Evolutionary conservation across 2,888 invertebrate species (phyloP).

Genomic region (Stenotaenia linearis): DNA sequence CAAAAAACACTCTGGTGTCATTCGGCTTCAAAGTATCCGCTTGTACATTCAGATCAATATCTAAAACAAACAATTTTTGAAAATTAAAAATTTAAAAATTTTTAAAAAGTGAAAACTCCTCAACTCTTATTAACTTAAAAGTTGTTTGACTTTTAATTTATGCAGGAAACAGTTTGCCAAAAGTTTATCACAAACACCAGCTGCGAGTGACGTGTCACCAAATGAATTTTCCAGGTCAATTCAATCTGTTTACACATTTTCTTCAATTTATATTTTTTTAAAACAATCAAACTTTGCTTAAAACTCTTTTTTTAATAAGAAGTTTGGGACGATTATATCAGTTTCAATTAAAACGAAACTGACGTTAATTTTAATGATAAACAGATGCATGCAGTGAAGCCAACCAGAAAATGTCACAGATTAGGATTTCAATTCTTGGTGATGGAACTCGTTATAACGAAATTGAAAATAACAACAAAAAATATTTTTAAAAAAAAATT

Average conservation of each 20-base stretch:
- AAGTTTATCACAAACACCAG: background rate
- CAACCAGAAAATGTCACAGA: too few relatives aligned
- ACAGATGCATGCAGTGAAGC: too few relatives aligned
- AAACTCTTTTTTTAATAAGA: too few relatives aligned
- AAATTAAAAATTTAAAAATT: background rate
- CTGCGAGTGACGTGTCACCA: background rate
- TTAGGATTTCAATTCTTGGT: too few relatives aligned
- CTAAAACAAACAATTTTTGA: background rate
- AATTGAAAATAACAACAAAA: too few relatives aligned
- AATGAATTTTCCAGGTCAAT: background rate
- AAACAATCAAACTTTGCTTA: background rate
- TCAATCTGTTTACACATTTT: background rate
- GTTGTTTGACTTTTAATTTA: background rate
- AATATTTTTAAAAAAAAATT: too few relatives aligned
- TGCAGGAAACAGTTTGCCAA: background rate
- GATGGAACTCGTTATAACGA: too few relatives aligned
- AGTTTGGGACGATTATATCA: too few relatives aligned
- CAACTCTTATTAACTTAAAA: background rate
- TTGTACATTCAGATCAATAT: background rate
- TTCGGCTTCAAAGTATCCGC: background rate
- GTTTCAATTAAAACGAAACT: too few relatives aligned
- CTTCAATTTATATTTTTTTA: background rate
- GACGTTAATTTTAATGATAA: too few relatives aligned
- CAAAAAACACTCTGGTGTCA: background rate
- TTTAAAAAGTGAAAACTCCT: background rate